phyloP scores from a whole-genome alignment of 2,888 invertebrate species.

The Adelphocoris suturalis region DNA sequence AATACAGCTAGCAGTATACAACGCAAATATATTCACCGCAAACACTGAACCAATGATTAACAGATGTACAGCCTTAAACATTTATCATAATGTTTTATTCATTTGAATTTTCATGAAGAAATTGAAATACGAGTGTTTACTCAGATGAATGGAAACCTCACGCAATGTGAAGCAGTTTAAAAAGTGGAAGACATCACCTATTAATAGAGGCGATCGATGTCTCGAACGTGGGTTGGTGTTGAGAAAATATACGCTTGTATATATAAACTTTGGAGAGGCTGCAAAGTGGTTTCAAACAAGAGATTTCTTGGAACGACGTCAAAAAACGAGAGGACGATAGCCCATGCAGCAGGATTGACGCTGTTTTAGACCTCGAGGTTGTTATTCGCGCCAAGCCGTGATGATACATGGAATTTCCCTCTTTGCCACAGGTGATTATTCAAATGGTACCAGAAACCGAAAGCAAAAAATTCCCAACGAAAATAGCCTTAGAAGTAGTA shows the following conservation, averaged over 20 bases:
- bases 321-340: neutral
- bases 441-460: too few species aligned
- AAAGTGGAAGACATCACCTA: neutral
- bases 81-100: too few species aligned
- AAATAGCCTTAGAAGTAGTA: too few species aligned
- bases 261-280: neutral
- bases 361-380: neutral
- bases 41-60: too few species aligned
- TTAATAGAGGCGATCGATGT: neutral
- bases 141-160: neutral
- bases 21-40: too few species aligned
- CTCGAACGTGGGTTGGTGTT: neutral
- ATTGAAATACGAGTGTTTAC: neutral
- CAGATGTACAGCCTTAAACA: too few species aligned
- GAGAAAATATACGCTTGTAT: neutral
- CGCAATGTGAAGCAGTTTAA: neutral
- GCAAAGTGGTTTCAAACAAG: conserved; percentile 21
- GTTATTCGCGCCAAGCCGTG: neutral
- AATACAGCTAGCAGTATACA: too few species aligned
- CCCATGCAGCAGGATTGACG: neutral
- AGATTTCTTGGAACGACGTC: conserved; percentile 17
- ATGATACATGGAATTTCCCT: conserved; percentile 10
- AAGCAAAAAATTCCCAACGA: too few species aligned
- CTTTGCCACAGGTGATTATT: neutral
- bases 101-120: neutral